phyloP scores from a whole-genome alignment of 2,113 vertebrate genomes.

The Cervus canadensis region DNA sequence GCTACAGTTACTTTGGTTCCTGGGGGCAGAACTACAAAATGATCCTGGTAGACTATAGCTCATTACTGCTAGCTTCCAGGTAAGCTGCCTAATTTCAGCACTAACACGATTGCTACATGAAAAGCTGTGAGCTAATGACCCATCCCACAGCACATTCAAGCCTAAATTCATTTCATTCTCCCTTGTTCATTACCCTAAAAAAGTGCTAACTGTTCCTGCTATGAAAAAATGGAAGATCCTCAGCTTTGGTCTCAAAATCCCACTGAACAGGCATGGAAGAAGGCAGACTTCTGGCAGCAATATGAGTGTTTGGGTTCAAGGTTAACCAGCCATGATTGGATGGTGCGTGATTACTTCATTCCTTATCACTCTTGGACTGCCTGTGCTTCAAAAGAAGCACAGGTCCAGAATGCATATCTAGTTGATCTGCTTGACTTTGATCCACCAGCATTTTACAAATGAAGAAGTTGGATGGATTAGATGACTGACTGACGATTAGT shows the following conservation, averaged over 20 bases:
- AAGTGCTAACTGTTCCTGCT: not conserved
- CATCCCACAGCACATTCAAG: not conserved
- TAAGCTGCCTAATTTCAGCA: not conserved
- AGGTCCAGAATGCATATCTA: no score
- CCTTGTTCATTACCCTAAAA: not conserved
- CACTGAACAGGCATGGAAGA: not conserved
- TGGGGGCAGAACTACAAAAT: not conserved
- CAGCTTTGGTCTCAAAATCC: not conserved
- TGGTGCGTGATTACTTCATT: fast-evolving
- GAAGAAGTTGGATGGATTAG: not conserved
- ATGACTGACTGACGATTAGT: not conserved
- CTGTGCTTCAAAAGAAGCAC: not conserved
- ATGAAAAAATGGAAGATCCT: not conserved
- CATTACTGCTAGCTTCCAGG: not conserved
- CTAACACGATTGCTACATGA: not conserved
- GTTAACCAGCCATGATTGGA: not conserved
- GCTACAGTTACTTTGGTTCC: constrained; percentile 3
- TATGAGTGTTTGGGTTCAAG: not conserved
- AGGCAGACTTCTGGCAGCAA: not conserved
- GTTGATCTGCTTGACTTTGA: not conserved
- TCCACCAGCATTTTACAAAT: not conserved
- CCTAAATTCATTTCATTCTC: not conserved
- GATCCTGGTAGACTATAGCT: not conserved
- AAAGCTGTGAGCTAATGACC: not conserved
- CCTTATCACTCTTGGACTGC: no score